Base-by-base conservation (phyloP, 2,113 vertebrate genomes). In the Mormyrus iriodes region DNA sequence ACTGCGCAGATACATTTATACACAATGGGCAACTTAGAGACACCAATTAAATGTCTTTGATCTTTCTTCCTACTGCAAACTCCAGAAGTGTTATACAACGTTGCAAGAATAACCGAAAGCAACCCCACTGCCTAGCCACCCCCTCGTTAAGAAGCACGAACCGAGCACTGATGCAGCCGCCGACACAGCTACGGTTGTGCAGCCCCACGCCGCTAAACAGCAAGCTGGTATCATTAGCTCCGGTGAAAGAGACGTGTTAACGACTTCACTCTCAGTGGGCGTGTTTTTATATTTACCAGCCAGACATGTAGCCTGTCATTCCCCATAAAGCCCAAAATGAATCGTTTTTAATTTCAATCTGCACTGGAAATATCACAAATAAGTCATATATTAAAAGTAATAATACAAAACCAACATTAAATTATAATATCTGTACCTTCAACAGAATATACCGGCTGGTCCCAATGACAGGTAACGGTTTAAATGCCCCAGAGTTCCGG, bases 401-500 rank as follows among this genome's bases (percentile, higher is more conserved):
- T 5, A 19, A 76, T 9, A 39, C 12, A 1, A 39, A 31, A 83
- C 31, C 76, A 17, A 42, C 76, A 24, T 48, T 31, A 35, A 31
- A 24, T 17, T 27, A 21, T 27, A 44, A 49, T 52, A 65, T 44
- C 12, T 8, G 6, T 84, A 85, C 73, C 86, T 90, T 49, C 10
- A n/a, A 13, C 35, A 42, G 27, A 46, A 48, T 61, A 39, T 15
- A 58, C 42, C 48, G 24, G 24, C 13, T 9, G 39, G 15, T n/a
- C 17, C 49, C 27, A 24, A 27, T 91, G 90, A 92, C 94, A 90
- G 93, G 88, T 89, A 88, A 90, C 58, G 0, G 31, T 94, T 95
- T 95, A 95, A 95, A 96, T 86, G 91, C 88, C 93, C 12, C 55
- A 2, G 13, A 73, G 51, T 48, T n/a, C 27, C 88, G 1, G n/a